Evolutionary conservation across 2,113 vertebrate genomes (phyloP).

Genomic region (Peromyscus maniculatus): DNA sequence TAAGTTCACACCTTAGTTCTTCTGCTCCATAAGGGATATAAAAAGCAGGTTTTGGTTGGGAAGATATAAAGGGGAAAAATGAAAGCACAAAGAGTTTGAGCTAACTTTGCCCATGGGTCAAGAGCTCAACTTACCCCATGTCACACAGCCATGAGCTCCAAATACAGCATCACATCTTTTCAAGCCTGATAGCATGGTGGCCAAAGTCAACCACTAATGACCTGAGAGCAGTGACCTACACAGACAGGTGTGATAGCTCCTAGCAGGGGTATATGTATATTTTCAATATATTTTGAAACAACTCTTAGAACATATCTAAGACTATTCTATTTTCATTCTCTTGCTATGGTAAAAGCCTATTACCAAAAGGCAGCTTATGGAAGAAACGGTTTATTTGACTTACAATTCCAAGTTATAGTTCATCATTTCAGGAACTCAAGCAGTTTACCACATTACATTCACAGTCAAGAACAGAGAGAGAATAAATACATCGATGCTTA

Average conservation of each 20-base stretch:
- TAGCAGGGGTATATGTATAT: neutral
- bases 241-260: neutral
- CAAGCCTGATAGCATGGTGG: neutral
- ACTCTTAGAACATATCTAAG: neutral
- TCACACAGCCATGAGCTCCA: neutral
- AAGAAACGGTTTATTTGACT: neutral
- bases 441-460: neutral
- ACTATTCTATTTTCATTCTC: neutral
- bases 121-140: neutral
- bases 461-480: neutral
- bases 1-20: neutral
- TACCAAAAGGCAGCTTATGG: neutral
- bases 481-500: neutral
- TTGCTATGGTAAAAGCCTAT: neutral
- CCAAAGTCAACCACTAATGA: neutral
- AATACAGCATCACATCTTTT: neutral
- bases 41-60: neutral
- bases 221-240: neutral
- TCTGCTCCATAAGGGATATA: neutral
- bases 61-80: neutral
- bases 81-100: neutral
- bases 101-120: neutral
- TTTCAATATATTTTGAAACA: neutral
- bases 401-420: neutral
- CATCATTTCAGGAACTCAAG: neutral